phyloP scores from a whole-genome alignment of 1,140 invertebrate genomes.

The Macrosteles quadrilineatus region DNA sequence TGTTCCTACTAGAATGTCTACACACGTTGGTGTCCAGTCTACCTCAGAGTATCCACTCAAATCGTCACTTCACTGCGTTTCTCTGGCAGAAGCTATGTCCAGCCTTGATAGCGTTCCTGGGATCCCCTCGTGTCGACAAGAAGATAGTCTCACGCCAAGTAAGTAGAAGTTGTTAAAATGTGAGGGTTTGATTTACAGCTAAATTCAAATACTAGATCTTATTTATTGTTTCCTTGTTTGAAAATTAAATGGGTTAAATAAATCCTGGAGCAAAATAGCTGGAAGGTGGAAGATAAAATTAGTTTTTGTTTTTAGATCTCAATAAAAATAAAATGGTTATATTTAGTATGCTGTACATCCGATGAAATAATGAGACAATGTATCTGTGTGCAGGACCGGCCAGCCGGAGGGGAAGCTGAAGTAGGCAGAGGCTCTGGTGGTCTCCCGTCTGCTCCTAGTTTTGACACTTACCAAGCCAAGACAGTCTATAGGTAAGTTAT shows the following conservation, averaged over 20 bases:
- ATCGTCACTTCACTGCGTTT: constrained; percentile 81
- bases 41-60: constrained; percentile 76
- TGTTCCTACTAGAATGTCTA: constrained; percentile 84
- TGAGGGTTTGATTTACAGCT: too few species aligned
- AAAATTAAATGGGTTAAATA: too few species aligned
- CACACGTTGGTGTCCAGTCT: constrained; percentile 81
- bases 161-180: too few species aligned
- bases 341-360: too few species aligned
- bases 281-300: too few species aligned
- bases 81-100: constrained; percentile 92
- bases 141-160: constrained; percentile 67
- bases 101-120: constrained; percentile 80
- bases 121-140: constrained; percentile 74
- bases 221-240: too few species aligned
- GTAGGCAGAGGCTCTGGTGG: constrained; percentile 70
- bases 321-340: too few species aligned
- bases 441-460: constrained; percentile 68
- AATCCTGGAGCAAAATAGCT: too few species aligned
- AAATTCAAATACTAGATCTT: too few species aligned
- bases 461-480: constrained; percentile 77
- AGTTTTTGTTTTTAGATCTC: too few species aligned
- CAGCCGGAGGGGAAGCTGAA: constrained; percentile 48
- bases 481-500: constrained; percentile 76
- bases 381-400: constrained; percentile 45
- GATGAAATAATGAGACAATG: too few species aligned